These are phyloP conservation scores for Xestia c-nigrum DNA, from an alignment of 2,888 invertebrate species.

Conservation along the genomic window DNA sequence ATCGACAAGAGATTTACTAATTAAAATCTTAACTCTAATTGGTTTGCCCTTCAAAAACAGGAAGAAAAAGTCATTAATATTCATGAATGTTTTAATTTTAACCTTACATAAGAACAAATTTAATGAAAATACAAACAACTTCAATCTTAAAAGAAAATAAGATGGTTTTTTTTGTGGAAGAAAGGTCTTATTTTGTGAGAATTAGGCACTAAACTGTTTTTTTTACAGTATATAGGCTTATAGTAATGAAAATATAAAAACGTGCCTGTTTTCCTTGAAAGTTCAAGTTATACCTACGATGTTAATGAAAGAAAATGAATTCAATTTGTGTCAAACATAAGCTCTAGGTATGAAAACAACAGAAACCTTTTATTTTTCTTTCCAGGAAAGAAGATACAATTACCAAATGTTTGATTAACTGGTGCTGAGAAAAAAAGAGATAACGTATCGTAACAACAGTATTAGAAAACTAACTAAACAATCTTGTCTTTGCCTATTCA, in stretches of 20 bases:
- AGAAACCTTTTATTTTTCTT: not conserved
- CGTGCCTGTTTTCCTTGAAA: not conserved
- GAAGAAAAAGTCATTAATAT: conserved; percentile 19
- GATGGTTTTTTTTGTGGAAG: not conserved
- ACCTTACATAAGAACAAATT: not conserved
- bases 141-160: not conserved
- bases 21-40: conserved; percentile 4
- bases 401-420: not conserved
- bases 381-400: not conserved
- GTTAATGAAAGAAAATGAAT: conserved; percentile 7
- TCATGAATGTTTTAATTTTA: not conserved
- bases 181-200: conserved; percentile 1
- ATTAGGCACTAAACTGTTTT: conserved; percentile 6
- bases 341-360: not conserved
- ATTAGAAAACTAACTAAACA: not conserved
- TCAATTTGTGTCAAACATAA: not conserved
- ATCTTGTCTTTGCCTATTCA: not conserved
- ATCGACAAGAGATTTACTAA: not conserved
- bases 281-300: not conserved
- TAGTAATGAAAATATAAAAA: conserved; percentile 27
- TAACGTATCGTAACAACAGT: not conserved
- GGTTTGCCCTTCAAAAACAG: not conserved
- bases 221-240: conserved; percentile 1
- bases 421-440: not conserved
- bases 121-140: conserved; percentile 2